Conservation (phyloP, 1,140 invertebrate species). For the Orussus abietinus region DNA sequence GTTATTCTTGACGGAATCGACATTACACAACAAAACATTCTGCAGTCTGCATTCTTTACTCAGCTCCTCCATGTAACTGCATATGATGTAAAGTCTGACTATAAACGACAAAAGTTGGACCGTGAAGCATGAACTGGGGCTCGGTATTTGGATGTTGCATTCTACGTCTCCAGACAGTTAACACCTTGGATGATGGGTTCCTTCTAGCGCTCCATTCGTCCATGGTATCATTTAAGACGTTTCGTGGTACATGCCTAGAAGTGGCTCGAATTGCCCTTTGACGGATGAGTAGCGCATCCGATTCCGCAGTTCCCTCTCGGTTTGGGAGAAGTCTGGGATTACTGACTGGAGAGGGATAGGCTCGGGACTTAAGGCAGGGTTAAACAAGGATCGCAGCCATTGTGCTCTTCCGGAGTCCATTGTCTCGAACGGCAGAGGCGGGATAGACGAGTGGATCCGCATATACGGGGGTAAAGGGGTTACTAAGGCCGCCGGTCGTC, state of each 20-base stretch:
- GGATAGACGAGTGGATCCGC: constrained; percentile 53
- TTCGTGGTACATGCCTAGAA: constrained; percentile 28
- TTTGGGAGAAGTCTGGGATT: constrained; percentile 46
- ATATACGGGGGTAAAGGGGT: constrained; percentile 53
- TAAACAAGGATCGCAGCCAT: constrained; percentile 54
- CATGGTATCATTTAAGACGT: constrained; percentile 27
- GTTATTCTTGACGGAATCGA: too few relatives aligned
- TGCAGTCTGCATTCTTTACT: too few relatives aligned
- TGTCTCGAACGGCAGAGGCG: constrained; percentile 40
- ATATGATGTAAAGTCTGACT: too few relatives aligned
- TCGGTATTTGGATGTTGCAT: too few relatives aligned
- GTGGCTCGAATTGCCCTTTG: constrained; percentile 33
- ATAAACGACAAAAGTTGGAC: too few relatives aligned
- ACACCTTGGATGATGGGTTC: too few relatives aligned
- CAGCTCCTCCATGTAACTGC: too few relatives aligned
- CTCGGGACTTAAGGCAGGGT: constrained; percentile 53
- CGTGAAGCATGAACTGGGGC: too few relatives aligned
- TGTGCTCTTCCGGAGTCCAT: constrained; percentile 45
- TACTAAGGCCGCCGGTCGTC: constrained; percentile 28
- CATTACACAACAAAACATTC: too few relatives aligned
- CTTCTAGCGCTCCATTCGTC: too few relatives aligned
- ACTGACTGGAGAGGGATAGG: constrained; percentile 49
- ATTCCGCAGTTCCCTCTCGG: constrained; percentile 5
- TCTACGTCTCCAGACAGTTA: too few relatives aligned
- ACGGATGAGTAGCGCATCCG: constrained; percentile 25